Base-by-base conservation (phyloP, 2,888 invertebrate species). In the Drosophila acutilabella region DNA sequence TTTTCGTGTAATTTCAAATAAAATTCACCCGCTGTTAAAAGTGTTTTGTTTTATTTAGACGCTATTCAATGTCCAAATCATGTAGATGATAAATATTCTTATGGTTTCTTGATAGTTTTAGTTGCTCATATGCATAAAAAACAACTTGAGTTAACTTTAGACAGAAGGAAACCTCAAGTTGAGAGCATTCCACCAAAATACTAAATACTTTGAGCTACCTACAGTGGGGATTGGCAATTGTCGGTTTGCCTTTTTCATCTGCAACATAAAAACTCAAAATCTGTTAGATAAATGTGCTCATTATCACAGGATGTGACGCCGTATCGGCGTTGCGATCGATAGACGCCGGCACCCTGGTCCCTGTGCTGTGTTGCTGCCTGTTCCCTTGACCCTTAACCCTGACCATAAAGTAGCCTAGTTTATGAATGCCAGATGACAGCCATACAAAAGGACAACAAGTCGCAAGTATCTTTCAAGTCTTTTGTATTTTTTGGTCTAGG, bases 271-370 rank as follows among this genome's bases (percentile, higher is more conserved):
- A 56, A 56, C 38, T 64, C 36, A 38, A 23, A 53, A 80, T 71
- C 77, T 65, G 66, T 64, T 76, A 81, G 89, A 89, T 90, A 89
- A 89, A 80, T 78, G 84, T 69, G 81, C 89, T 82, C 89, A 90
- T 90, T 90, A 90, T 89, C 90, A 83, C 89, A 88, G 90, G 85
- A 89, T 89, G 90, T 75, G 85, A 30, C 81, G 74, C 66, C 33
- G 69, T 81, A 89, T 79, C 86, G 83, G 77, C 68, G 82, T 76
- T 79, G 74, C 76, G 75, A 83, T 74, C 88, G 86, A 84, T 82
- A 82, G 71, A 71, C 76, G 70, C 78, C 83, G 77, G 38, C 62
- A 62, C 61, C 56, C 62, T 16, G 51, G 2, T 20, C 58, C 23
- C 50, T 26, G 23, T 23, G 5, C 23, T 0, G 6, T 23, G 23